A percentile compares a stretch with the other conserved stretches of the same genome.
Evolutionary conservation across 1,140 invertebrate species (phyloP).

Genomic region (Charaxes varanes): DNA sequence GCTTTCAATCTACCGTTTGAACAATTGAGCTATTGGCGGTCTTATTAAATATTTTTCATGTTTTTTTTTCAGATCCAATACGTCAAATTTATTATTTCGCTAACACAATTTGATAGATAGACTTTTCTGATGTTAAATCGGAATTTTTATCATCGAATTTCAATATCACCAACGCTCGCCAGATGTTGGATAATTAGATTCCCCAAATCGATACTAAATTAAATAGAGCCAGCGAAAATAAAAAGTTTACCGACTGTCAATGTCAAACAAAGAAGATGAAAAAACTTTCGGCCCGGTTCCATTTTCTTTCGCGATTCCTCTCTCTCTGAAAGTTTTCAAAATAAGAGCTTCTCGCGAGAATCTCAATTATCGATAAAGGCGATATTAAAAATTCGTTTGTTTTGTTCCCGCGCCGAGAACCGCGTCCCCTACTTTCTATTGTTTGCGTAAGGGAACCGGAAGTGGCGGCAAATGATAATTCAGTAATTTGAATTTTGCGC

Average conservation of each 20-base stretch:
- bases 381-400: slow-evolving; percentile 75
- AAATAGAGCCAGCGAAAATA: slow-evolving; percentile 69
- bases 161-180: slow-evolving; percentile 49
- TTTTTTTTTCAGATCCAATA: too few relatives aligned
- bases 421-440: slow-evolving; percentile 68
- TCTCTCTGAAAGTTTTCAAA: slow-evolving; percentile 73
- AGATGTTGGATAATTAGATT: slow-evolving; percentile 58
- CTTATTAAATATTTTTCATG: too few relatives aligned
- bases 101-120: too few relatives aligned
- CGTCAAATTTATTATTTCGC: too few relatives aligned
- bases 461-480: slow-evolving; percentile 60
- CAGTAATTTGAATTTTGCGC: slow-evolving; percentile 68
- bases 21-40: too few relatives aligned
- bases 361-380: slow-evolving; percentile 74
- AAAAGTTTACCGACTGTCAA: slow-evolving; percentile 70
- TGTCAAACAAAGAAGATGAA: slow-evolving; percentile 74
- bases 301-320: slow-evolving; percentile 70
- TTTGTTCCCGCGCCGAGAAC: slow-evolving; percentile 65
- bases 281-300: slow-evolving; percentile 71
- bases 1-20: too few relatives aligned
- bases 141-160: slow-evolving; percentile 33
- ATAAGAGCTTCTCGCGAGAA: slow-evolving; percentile 71
- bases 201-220: slow-evolving; percentile 63
- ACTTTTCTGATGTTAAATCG: too few relatives aligned
- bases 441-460: slow-evolving; percentile 64